Evolutionary conservation across 2,888 invertebrate species (phyloP).

Genomic region (Thymelicus acteon): DNA sequence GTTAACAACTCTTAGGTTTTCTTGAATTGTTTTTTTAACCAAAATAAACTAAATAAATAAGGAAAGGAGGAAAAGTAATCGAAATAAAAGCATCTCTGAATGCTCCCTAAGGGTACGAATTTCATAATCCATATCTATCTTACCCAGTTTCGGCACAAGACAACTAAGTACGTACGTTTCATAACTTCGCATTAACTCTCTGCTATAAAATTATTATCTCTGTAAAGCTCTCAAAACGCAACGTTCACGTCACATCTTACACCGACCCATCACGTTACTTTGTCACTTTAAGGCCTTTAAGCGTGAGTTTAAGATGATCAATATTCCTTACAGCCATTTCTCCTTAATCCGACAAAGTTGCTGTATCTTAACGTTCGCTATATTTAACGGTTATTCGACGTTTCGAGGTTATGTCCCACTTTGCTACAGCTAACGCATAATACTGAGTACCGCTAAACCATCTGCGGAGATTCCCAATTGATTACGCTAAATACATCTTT

Average conservation of each 20-base stretch:
- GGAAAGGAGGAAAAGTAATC: no score
- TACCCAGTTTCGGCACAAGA: not conserved
- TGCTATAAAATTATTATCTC: not conserved
- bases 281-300: not conserved
- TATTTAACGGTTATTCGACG: slow-evolving; percentile 10
- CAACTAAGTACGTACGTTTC: not conserved
- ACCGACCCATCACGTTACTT: not conserved
- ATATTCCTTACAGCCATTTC: not conserved
- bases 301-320: not conserved
- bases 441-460: slow-evolving; percentile 12
- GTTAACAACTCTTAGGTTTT: no score
- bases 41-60: no score
- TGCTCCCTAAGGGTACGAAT: not conserved
- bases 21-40: no score
- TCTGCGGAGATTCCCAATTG: not conserved
- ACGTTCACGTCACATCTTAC: not conserved
- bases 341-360: not conserved
- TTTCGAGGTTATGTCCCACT: slow-evolving; percentile 4
- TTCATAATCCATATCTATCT: not conserved
- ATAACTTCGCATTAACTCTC: not conserved
- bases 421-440: not conserved
- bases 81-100: no score
- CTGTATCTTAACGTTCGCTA: not conserved
- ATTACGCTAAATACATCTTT: slow-evolving; percentile 9
- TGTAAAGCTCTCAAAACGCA: slow-evolving; percentile 1